Base-by-base conservation (phyloP, 2,797 vertebrate species). In the Pseudochaenichthys georgianus region DNA sequence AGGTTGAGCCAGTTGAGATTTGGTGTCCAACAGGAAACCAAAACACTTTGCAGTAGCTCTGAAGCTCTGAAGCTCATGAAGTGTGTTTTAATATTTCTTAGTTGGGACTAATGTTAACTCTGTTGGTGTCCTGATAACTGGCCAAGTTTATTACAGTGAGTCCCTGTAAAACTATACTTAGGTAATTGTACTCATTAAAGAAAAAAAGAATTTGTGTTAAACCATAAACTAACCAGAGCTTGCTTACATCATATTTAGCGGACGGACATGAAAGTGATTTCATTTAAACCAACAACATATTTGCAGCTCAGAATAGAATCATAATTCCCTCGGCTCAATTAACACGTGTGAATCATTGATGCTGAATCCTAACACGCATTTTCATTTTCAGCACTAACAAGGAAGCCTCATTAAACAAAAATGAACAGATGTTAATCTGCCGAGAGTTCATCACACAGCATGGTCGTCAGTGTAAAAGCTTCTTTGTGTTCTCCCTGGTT, bases 391-490 rank as follows among this genome's bases (percentile, higher is more conserved):
- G 75, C 46, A 62, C 51, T 23, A 63, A 72, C 67, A 74, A 70
- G 75, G n/a, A 70, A 38, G 43, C 75, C 72, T 81, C 65, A 84
- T 87, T 55, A 82, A 86, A 83, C 60, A 72, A 61, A 72, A 67
- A 71, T 72, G 52, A 81, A 63, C 57, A 59, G 42, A 71, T 64
- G 64, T 48, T 75, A 58, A 77, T 66, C 41, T 61, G 68, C 19
- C 58, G 28, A 69, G 55, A 57, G 47, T 64, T 82, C 11, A 64
- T 71, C 64, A 16, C 11, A 9, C 38, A 71, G 65, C 42, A 54
- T 34, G 58, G 70, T 82, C 84, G 85, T 89, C 75, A 71, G 31
- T 16, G 23, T 88, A 84, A 90, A 88, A 90, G 86, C 88, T 60
- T 87, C 66, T 58, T 41, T 86, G 43, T 86, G 81, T 81, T 84